These are phyloP conservation scores for Pocillopora meandrina DNA, from an alignment of 92 coral and sea anemone species.

Conservation along the genomic window DNA sequence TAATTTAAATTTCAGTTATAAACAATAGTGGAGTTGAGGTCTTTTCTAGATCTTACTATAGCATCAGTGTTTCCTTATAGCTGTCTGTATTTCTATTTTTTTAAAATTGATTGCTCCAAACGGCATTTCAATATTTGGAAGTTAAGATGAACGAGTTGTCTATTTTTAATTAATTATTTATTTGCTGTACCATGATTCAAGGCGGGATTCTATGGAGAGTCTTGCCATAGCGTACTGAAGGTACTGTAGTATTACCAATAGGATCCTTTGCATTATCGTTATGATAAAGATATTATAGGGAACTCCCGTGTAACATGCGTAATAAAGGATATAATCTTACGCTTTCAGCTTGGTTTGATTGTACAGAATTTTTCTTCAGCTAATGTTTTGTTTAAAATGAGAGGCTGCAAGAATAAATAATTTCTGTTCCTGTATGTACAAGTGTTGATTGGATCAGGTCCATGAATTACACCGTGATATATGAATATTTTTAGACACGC, in stretches of 20 bases:
- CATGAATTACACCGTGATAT: no score
- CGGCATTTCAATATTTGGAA: slow-evolving; percentile 17
- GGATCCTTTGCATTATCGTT: slow-evolving; percentile 15
- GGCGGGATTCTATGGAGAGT: neutral
- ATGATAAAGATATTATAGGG: slow-evolving; percentile 19
- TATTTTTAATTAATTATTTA: slow-evolving; percentile 40
- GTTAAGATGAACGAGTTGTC: neutral
- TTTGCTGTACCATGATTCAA: slow-evolving; percentile 11
- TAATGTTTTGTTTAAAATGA: neutral
- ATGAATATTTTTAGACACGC: no score
- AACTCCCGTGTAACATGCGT: slow-evolving; percentile 12
- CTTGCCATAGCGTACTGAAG: neutral
- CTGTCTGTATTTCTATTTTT: slow-evolving; percentile 7
- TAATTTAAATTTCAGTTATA: no score
- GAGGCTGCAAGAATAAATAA: neutral
- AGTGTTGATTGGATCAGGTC: no score
- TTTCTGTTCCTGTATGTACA: neutral
- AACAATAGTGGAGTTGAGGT: no score
- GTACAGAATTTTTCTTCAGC: no score
- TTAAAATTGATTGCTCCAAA: neutral
- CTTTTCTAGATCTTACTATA: neutral
- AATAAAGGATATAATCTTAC: slow-evolving; percentile 31
- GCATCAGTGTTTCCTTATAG: neutral
- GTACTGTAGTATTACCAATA: neutral
- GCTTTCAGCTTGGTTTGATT: neutral